Base-by-base conservation (phyloP, 2,113 vertebrate genomes). In the Chroicocephalus ridibundus region DNA sequence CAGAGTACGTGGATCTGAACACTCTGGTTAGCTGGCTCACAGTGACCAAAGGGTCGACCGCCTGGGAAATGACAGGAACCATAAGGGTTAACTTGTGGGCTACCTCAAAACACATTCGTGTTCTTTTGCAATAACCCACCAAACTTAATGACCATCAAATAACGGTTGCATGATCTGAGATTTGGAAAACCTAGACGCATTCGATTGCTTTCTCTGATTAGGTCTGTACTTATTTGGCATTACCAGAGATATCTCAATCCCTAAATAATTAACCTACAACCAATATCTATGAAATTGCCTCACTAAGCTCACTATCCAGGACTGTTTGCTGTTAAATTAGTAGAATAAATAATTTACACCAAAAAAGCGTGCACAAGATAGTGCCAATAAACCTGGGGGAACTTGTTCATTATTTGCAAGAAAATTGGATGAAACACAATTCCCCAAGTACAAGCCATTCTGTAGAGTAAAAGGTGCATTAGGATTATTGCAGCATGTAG, bases 231-330 rank as follows among this genome's bases (percentile, higher is more conserved):
- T 98, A 97, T 95, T 90, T 96, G 96, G 80, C 96, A 93, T 97
- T 95, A 95, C 96, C 97, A 96, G 89, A 93, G 97, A 97, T 81
- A 97, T 94, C 96, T 97, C 97, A 97, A 97, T 97, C 96, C 91
- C 97, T 97, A 97, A 98, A 98, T 98, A 98, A 98, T 98, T 98
- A 98, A 98, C 95, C 95, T 97, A 93, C 96, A 97, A 89, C 97
- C 97, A 97, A 97, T 94, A 96, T 14, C 16, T 76, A 85, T 87
- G 97, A 97, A 98, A 98, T 98, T 97, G 97, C 94, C 93, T 97
- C 93, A 80, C 94, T 97, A 97, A 98, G 92, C 97, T 97, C 44
- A 49, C 95, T 82, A 93, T 95, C 93, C 88, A 90, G 88, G 94
- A 96, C 96, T 97, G 97, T 98, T 98, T 97, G 96, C 96, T 94